Percentiles rank a stretch among this genome's conserved stretches.
Conservation (phyloP, 2,113 vertebrate genomes). For the Eubucco bourcierii region DNA sequence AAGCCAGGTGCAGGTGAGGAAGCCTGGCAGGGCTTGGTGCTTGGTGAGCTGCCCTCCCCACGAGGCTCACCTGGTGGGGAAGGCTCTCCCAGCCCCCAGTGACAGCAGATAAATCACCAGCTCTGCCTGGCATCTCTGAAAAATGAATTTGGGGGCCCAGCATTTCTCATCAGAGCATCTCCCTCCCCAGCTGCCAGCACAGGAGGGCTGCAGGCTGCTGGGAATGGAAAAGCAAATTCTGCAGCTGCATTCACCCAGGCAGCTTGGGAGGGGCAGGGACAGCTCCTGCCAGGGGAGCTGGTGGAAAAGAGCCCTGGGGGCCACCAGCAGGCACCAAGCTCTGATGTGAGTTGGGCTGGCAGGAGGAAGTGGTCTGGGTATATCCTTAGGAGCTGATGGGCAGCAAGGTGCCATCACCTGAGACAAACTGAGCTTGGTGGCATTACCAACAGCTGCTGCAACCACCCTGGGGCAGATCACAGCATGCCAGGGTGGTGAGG, state of each 20-base stretch:
- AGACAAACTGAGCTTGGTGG: not conserved
- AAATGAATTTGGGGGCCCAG: slow-evolving; percentile 69
- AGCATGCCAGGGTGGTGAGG: not conserved
- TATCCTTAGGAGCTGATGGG: not conserved
- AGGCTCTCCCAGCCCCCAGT: slow-evolving; percentile 54
- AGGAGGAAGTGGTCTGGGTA: accelerated
- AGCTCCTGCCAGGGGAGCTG: not conserved
- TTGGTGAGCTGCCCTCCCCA: slow-evolving; percentile 61
- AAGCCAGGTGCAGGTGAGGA: slow-evolving; percentile 41
- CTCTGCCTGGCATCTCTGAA: slow-evolving; percentile 75
- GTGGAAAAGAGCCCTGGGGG: not conserved
- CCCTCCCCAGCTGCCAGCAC: slow-evolving; percentile 34
- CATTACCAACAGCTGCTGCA: accelerated
- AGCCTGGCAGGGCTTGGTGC: slow-evolving; percentile 42
- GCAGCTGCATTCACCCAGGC: not conserved
- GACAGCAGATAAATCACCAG: slow-evolving; percentile 80
- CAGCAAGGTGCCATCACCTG: not conserved
- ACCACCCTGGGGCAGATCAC: accelerated
- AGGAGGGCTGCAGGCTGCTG: not conserved
- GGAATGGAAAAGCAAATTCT: slow-evolving; percentile 11
- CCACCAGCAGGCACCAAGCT: not conserved
- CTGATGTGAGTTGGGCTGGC: not conserved
- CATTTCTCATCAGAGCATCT: slow-evolving; percentile 74
- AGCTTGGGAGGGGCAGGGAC: not conserved
- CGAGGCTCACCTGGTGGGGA: slow-evolving; percentile 72